Percentiles rank a stretch among this genome's conserved stretches.
These are phyloP conservation scores for Sipunculus nudus DNA, from an alignment of 2,888 invertebrate genomes.

Conservation along the genomic window DNA sequence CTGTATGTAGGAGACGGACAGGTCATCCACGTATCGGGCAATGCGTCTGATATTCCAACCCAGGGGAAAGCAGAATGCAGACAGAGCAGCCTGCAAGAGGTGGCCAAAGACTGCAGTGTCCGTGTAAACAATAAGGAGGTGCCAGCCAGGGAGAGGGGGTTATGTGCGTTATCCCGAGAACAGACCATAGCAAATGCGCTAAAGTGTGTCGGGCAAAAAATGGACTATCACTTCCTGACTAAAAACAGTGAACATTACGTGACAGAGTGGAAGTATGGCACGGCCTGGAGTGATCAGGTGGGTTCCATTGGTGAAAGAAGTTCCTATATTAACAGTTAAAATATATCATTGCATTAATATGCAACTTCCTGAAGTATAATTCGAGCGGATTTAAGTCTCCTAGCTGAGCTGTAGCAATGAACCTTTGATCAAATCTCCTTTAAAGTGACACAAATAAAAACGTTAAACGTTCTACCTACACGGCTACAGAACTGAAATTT, in stretches of 20 bases:
- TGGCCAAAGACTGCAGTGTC: slow-evolving; percentile 47
- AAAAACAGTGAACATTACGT: slow-evolving; percentile 57
- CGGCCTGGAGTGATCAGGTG: slow-evolving; percentile 59
- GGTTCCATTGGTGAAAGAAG: too few species aligned
- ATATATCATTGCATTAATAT: too few species aligned
- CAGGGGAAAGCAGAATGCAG: slow-evolving; percentile 40
- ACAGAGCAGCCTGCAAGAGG: slow-evolving; percentile 36
- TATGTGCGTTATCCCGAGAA: slow-evolving; percentile 40
- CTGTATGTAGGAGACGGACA: slow-evolving; percentile 51
- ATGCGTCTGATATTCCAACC: slow-evolving; percentile 36
- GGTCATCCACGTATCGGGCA: slow-evolving; percentile 48
- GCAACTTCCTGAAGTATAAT: too few species aligned
- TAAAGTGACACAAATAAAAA: too few species aligned
- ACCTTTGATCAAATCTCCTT: too few species aligned
- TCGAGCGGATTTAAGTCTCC: too few species aligned
- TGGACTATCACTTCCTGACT: slow-evolving; percentile 50
- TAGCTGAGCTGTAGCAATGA: too few species aligned
- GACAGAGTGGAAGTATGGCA: slow-evolving; percentile 55
- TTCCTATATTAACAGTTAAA: too few species aligned
- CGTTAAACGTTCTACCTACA: too few species aligned
- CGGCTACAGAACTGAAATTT: too few species aligned
- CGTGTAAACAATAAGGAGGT: slow-evolving; percentile 57
- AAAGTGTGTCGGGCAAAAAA: slow-evolving; percentile 40
- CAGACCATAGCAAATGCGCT: slow-evolving; percentile 43
- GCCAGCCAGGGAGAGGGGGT: slow-evolving; percentile 47